Evolutionary conservation across 1,140 invertebrate species (phyloP), one percentile per base, ranked within the genome.

Genomic region (Drosophila kurseongensis): DNA sequence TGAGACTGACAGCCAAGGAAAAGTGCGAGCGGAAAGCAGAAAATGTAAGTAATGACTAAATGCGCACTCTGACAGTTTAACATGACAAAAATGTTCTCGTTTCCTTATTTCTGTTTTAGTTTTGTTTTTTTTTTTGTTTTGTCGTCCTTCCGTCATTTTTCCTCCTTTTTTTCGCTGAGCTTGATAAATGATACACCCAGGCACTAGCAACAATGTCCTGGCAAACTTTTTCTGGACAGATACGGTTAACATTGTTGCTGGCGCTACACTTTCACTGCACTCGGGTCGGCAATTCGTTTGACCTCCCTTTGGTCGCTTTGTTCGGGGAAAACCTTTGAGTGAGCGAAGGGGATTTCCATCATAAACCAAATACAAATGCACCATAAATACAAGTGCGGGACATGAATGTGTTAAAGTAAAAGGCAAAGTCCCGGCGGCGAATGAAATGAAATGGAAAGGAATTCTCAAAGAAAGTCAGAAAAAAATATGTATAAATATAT

Each of bases 11-110:
- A 80, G 51, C 47, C 23, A 29, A 38, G 55, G 57, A 44, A 51
- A 45, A 47, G 71, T 66, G 63, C 52, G 44, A 55, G n/a, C 35
- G 63, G 42, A 61, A 60, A 42, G 41, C 32, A 62, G 52, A 78
- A 82, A 88, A 86, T 76, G 68, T 89, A 89, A 89, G 84, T 89
- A 89, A 89, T 89, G 84, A 89, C 84, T 89, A 89, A 89, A 89
- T 89, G 84, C 84, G 84, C 84, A 78, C 80, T 89, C 84, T 89
- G 84, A 90, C 84, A 89, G 84, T 84, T 89, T 80, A 89, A 89
- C 84, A 89, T 89, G 77, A 89, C 85, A 84, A 89, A 86, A 86
- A 86, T 88, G 79, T 79, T 88, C 67, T 78, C 51, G 68, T 88
- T 86, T 86, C 65, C 78, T 76, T 54, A 63, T 80, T 75, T 81